phyloP scores from a whole-genome alignment of 2,888 invertebrate species.

The Megamerina dolium region DNA sequence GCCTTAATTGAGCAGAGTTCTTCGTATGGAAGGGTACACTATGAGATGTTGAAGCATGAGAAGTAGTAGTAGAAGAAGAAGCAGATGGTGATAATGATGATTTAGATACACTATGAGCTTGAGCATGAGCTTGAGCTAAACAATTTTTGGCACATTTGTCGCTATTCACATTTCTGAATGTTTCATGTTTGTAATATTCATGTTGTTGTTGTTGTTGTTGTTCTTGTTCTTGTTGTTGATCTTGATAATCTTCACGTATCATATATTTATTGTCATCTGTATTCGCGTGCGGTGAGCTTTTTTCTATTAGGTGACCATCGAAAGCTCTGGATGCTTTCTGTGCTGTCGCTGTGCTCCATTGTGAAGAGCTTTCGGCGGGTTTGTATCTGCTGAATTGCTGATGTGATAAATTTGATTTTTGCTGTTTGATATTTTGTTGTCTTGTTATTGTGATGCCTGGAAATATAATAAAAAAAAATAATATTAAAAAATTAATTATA shows the following conservation, averaged over 20 bases:
- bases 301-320: conserved; percentile 7
- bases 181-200: conserved; percentile 4
- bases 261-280: conserved; percentile 35
- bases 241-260: no score
- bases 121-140: neutral
- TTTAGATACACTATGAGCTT: neutral
- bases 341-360: conserved; percentile 32
- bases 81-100: neutral
- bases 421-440: conserved; percentile 37
- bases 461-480: conserved; percentile 12
- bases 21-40: no score
- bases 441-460: conserved; percentile 42
- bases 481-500: neutral
- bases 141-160: conserved; percentile 36
- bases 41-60: neutral
- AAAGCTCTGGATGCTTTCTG: no score
- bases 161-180: conserved; percentile 17
- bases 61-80: neutral
- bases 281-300: conserved; percentile 7
- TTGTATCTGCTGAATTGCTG: conserved; percentile 13
- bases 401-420: conserved; percentile 19
- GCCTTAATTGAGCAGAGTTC: no score
- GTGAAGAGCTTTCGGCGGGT: conserved; percentile 16
- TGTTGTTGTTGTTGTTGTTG: conserved; percentile 4
- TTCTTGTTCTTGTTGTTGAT: neutral